Evolutionary conservation across 2,113 vertebrate species (phyloP).

Genomic region (Panthera leo): DNA sequence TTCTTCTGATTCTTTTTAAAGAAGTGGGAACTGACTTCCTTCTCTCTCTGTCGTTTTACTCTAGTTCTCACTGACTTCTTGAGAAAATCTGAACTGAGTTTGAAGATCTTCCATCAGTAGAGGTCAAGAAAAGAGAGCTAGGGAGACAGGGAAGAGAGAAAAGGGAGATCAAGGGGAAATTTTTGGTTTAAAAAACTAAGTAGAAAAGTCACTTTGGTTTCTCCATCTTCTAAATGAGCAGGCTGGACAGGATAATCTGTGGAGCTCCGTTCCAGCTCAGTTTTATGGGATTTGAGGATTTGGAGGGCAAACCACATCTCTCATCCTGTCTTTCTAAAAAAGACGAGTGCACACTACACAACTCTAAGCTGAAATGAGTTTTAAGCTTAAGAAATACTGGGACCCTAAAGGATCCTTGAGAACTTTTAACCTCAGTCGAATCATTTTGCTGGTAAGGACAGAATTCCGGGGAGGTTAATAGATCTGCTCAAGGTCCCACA

Average conservation of each 20-base stretch:
- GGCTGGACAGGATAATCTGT: not conserved
- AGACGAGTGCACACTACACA: not conserved
- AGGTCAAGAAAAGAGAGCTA: not conserved
- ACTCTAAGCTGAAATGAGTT: not conserved
- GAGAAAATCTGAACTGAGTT: not conserved
- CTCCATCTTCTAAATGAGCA: constrained; percentile 18
- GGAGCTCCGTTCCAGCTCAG: not conserved
- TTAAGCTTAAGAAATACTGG: not conserved
- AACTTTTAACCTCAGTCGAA: not conserved
- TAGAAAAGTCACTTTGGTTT: not conserved
- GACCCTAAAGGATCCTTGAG: not conserved
- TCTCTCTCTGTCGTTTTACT: not conserved
- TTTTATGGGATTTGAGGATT: not conserved
- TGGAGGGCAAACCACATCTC: not conserved
- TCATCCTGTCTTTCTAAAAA: not conserved
- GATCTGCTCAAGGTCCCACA: not conserved
- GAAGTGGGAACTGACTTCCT: not conserved
- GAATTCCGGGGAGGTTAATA: not conserved
- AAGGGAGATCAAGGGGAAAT: not conserved
- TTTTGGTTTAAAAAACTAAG: not conserved
- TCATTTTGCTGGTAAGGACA: not conserved
- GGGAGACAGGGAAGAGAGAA: not conserved
- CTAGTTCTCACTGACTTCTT: not conserved
- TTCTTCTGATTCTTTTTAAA: not conserved
- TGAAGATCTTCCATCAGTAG: not conserved